phyloP scores from a whole-genome alignment of 2,888 invertebrate species.

The Antheraea yamamai region DNA sequence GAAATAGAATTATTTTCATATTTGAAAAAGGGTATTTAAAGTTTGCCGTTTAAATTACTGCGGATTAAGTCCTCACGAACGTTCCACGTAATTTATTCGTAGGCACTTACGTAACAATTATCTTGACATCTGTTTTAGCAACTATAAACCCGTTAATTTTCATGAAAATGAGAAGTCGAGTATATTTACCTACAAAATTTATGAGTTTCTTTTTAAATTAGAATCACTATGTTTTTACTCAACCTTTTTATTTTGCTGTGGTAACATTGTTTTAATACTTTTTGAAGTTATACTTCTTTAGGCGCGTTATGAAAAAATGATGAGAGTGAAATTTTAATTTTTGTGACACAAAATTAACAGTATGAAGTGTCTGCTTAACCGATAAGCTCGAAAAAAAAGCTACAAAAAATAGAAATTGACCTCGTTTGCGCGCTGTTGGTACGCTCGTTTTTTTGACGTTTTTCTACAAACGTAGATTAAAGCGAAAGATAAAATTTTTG shows the following conservation, averaged over 20 bases:
- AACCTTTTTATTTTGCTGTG: background rate
- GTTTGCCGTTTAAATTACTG: slow-evolving; percentile 10
- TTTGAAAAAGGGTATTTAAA: slow-evolving; percentile 18
- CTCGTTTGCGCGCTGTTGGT: no score
- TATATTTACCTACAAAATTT: background rate
- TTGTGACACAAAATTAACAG: no score
- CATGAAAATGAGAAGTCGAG: background rate
- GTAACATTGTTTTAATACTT: background rate
- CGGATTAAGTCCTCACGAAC: slow-evolving; percentile 11
- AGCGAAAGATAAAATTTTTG: no score
- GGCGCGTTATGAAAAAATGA: no score
- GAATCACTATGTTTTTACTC: background rate
- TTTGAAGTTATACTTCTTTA: no score
- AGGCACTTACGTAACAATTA: slow-evolving; percentile 12
- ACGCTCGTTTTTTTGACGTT: no score
- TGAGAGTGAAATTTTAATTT: no score
- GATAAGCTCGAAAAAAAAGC: no score
- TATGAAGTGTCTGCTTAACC: no score
- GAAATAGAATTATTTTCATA: slow-evolving; percentile 41
- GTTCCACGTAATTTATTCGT: slow-evolving; percentile 8
- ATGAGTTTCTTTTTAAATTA: background rate
- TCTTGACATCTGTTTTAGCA: slow-evolving; percentile 14
- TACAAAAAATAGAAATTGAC: no score
- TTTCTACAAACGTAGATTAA: no score
- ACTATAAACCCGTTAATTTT: slow-evolving; percentile 3